Evolutionary conservation across 2,888 invertebrate genomes (phyloP).

Genomic region (Oasisia sp.): DNA sequence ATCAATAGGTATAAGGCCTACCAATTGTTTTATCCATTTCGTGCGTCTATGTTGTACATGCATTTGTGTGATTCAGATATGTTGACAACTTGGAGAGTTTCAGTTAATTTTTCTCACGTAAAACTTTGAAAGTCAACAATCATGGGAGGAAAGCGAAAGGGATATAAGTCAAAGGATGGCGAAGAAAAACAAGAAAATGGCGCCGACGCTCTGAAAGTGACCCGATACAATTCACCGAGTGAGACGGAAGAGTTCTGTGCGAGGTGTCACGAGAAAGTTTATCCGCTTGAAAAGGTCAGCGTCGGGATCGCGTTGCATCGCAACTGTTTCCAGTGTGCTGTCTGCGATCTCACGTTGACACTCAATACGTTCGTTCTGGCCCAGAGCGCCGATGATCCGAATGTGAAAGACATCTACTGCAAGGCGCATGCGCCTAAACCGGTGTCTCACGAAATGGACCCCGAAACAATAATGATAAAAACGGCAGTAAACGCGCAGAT

Average conservation of each 20-base stretch:
- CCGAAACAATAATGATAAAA: constrained; percentile 33
- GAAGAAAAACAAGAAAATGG: background rate
- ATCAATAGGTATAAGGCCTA: too few relatives aligned
- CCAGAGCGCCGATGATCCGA: background rate
- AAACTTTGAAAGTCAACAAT: background rate
- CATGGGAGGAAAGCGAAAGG: background rate
- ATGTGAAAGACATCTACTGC: constrained; percentile 33
- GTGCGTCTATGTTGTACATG: background rate
- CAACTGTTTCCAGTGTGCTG: constrained; percentile 39
- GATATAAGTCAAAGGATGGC: background rate
- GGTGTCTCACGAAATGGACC: constrained; percentile 27
- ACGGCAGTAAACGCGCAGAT: constrained; percentile 36
- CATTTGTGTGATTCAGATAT: background rate
- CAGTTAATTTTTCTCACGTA: background rate
- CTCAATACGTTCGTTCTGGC: constrained; percentile 35
- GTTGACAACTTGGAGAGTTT: background rate
- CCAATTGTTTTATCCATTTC: too few relatives aligned
- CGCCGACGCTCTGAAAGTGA: background rate
- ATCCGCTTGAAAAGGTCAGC: constrained; percentile 37
- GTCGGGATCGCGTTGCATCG: constrained; percentile 37
- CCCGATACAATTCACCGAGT: constrained; percentile 8
- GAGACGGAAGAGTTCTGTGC: constrained; percentile 29
- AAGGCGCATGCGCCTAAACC: constrained; percentile 39
- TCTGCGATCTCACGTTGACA: constrained; percentile 34
- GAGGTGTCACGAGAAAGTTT: constrained; percentile 34